Conservation (phyloP, 2,113 vertebrate species). For the Bagarius yarrelli region DNA sequence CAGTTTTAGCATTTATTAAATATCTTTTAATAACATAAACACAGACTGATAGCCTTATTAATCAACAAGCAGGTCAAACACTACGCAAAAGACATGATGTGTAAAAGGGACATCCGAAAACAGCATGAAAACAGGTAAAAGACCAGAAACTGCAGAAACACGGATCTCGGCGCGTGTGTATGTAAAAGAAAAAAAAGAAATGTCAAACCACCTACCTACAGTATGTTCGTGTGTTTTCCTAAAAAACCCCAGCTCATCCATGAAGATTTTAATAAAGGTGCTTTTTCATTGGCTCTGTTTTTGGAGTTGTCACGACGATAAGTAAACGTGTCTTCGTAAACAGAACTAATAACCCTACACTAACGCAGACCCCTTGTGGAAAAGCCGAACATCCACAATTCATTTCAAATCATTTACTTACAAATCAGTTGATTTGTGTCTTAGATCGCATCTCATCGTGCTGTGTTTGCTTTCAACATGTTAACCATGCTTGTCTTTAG, state of each 20-base stretch:
- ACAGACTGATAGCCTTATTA: background rate
- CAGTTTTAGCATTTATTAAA: too few species aligned
- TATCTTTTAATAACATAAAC: background rate
- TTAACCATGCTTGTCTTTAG: background rate
- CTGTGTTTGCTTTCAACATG: background rate
- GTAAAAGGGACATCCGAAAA: background rate
- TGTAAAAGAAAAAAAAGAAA: too few species aligned
- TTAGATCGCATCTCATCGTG: background rate
- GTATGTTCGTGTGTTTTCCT: background rate
- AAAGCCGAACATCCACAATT: background rate
- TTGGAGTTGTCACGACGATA: background rate
- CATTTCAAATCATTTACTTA: background rate
- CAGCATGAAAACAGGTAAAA: background rate
- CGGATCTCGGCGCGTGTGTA: background rate
- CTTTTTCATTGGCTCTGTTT: background rate
- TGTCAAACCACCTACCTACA: conserved; percentile 12
- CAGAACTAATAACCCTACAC: too few species aligned
- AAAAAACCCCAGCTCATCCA: background rate
- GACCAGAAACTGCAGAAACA: background rate
- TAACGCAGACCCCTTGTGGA: background rate
- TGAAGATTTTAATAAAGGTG: background rate
- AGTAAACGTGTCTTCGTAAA: background rate
- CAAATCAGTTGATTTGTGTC: background rate
- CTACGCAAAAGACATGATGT: background rate
- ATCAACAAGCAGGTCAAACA: background rate